Base-by-base conservation (phyloP, 2,888 invertebrate species). In the Glyphotaelius pellucidus region DNA sequence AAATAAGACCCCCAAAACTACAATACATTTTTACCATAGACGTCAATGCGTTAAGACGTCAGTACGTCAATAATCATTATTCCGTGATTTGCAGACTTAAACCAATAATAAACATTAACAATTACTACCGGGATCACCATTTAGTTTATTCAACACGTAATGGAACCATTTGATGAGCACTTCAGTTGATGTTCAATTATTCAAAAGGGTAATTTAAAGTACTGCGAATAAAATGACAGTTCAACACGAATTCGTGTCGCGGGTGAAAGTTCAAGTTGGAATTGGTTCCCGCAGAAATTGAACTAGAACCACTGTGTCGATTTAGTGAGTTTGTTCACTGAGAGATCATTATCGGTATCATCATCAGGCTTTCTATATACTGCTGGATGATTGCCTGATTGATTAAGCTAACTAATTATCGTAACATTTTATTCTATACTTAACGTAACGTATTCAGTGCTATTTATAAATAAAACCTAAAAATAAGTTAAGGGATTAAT, bases 161-260 rank as follows among this genome's bases (percentile, higher is more conserved):
- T 31, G 38, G 38, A 79, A 47, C 67, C 88, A 89, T 35, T 89
- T 79, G 88, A 79, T 67, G 88, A 88, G 67, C 88, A 79, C 79
- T 38, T n/a, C n/a, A 88, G 15, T 32, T 32, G 88, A 32, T 88
- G 25, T 4, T 88, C 30, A 67, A 67, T 88, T 79, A 89, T 89
- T 89, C 88, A 79, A 32, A 35, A 47, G 79, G 88, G 79, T 80
- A 79, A 80, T 89, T 89, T 80, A 79, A 32, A n/a, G 35, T 52
- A 25, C 31, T 25, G 42, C 80, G 15, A 32, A 25, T 32, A n/a
- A 89, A 89, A 89, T 89, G 88, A 89, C 88, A 89, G 88, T 79
- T 89, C 79, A 38, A 79, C 88, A 89, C 88, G 88, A 89, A 79
- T 32, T 89, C 88, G 79, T 79, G 84, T 35, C 38, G 32, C 84